phyloP scores from a whole-genome alignment of 2,888 invertebrate genomes.

The Germaria angustata region DNA sequence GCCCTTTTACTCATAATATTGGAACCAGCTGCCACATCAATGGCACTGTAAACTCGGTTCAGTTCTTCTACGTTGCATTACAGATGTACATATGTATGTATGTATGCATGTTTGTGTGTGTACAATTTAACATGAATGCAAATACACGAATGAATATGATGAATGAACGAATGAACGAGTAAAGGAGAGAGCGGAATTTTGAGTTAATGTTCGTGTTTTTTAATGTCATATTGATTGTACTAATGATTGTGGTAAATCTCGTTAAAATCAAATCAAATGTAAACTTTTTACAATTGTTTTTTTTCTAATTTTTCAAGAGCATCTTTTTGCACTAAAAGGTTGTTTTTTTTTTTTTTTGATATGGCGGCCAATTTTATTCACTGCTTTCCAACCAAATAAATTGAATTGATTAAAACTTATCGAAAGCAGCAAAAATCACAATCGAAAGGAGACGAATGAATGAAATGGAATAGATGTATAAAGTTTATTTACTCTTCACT shows the following conservation, averaged over 20 bases:
- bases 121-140: neutral
- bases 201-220: neutral
- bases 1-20: constrained; percentile 1
- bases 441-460: neutral
- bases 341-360: neutral
- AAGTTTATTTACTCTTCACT: constrained; percentile 15
- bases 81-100: too few species aligned
- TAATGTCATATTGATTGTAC: constrained; percentile 52
- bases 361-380: neutral
- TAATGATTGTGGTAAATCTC: constrained; percentile 64
- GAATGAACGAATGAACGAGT: neutral
- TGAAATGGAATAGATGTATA: neutral
- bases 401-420: constrained; percentile 37
- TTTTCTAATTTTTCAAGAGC: neutral
- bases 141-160: neutral
- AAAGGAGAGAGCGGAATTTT: neutral
- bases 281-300: constrained; percentile 36
- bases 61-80: neutral
- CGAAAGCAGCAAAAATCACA: constrained; percentile 16
- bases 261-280: constrained; percentile 64
- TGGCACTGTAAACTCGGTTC: neutral
- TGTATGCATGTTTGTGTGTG: neutral
- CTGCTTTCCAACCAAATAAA: constrained; percentile 9
- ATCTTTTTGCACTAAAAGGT: neutral
- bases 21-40: constrained; percentile 11